phyloP scores from a whole-genome alignment of 2,113 vertebrate genomes.

The Gnathonemus echidnorhynchus region DNA sequence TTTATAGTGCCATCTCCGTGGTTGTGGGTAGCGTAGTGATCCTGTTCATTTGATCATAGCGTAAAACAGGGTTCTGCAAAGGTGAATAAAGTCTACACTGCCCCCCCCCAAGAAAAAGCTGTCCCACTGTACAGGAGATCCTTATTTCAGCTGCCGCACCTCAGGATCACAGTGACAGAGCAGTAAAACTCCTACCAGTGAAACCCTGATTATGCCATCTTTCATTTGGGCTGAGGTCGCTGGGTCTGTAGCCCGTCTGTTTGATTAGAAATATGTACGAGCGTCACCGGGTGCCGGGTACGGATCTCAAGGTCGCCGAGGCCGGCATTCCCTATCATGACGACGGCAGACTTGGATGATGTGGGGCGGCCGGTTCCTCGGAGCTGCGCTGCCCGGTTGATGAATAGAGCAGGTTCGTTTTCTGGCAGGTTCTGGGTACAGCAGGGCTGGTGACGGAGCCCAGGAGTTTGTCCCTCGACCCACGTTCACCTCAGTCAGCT shows the following conservation, averaged over 20 bases:
- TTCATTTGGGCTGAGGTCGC: background rate
- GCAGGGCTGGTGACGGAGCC: background rate
- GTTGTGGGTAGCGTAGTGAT: background rate
- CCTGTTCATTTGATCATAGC: background rate
- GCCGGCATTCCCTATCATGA: too few relatives aligned
- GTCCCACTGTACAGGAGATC: background rate
- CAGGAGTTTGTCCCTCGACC: background rate
- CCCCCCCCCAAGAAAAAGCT: background rate
- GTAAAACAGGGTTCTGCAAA: too few relatives aligned
- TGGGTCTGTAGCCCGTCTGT: background rate
- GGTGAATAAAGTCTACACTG: background rate
- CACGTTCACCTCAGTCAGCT: background rate
- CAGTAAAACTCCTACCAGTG: background rate
- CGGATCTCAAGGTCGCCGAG: background rate
- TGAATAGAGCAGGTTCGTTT: background rate
- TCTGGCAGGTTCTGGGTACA: background rate
- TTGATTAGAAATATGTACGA: background rate
- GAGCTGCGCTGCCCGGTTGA: background rate
- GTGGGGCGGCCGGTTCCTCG: background rate
- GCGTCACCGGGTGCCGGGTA: background rate
- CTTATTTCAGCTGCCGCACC: background rate
- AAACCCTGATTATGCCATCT: background rate
- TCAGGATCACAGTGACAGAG: background rate
- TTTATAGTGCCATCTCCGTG: background rate
- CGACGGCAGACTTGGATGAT: background rate